Evolutionary conservation across 2,113 vertebrate genomes (phyloP), one percentile per base, ranked within the genome.

Genomic region (Siniperca chuatsi): DNA sequence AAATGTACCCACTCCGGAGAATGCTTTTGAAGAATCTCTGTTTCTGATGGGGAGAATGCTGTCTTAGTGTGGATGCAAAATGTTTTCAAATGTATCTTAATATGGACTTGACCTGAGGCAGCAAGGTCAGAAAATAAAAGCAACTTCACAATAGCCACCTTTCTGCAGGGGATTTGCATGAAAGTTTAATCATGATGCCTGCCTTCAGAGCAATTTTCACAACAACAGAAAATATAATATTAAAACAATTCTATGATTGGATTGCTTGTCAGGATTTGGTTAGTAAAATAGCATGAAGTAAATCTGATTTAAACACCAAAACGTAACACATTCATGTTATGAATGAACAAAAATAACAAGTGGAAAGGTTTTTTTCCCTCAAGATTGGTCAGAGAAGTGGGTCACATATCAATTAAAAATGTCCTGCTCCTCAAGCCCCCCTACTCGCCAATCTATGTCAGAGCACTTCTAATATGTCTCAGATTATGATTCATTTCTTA

Each of bases 141-240:
- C 11, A 42, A 50, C 20, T 35, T 50, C 11, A n/a, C 23, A 55
- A 33, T 20, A 91, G 89, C 94, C 94, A 95, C 95, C 90, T 95
- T 93, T 84, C 90, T 94, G 33, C 87, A 92, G 9, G 20, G 44
- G 84, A 77, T 81, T 86, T 75, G 40, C 40, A 55, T n/a, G 25
- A n/a, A 13, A 74, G 60, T 80, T 84, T 88, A 90, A 90, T 90
- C 87, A 74, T 35, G 23, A 37, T 62, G 60, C 76, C 76, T 82
- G 67, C 52, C 61, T 11, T 55, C 62, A 66, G 21, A 76, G 50
- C 55, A 69, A 75, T 86, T 83, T 77, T 70, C 62, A 81, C 52
- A 74, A 71, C 0, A 23, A 29, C 42, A 81, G 23, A 85, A 82
- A 62, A 69, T 23, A 50, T 15, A 69, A 78, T 69, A 64, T 61